These are phyloP conservation scores for Apodemus sylvaticus DNA, from an alignment of 2,113 vertebrate species.

Conservation along the genomic window DNA sequence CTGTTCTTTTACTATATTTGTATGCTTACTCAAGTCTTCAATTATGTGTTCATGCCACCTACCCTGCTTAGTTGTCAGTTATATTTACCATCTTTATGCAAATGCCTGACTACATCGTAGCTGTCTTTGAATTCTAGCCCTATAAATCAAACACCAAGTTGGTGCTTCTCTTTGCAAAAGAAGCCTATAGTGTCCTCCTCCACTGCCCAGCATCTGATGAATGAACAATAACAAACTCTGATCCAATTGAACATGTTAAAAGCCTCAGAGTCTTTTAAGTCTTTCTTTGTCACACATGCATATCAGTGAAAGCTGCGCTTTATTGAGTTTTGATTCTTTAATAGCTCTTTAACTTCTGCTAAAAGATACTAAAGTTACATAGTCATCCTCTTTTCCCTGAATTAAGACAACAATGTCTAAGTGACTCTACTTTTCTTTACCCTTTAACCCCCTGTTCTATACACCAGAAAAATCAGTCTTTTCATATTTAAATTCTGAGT, in stretches of 20 bases:
- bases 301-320: background rate
- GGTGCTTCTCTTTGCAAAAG: background rate
- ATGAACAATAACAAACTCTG: background rate
- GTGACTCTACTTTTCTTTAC: background rate
- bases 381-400: background rate
- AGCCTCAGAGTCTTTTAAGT: background rate
- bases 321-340: constrained; percentile 39
- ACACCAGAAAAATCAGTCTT: background rate
- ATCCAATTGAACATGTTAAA: background rate
- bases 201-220: background rate
- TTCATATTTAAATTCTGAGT: background rate
- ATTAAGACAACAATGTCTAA: background rate
- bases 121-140: background rate
- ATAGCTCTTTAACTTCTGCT: constrained; percentile 13
- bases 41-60: background rate
- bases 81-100: background rate
- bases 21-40: background rate
- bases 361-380: background rate
- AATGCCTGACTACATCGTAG: background rate
- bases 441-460: background rate
- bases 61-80: background rate
- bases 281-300: background rate
- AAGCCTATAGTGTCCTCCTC: background rate
- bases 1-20: background rate
- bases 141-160: background rate